These are phyloP conservation scores for Corvus hawaiiensis DNA, from an alignment of 2,113 vertebrate species.

Conservation along the genomic window DNA sequence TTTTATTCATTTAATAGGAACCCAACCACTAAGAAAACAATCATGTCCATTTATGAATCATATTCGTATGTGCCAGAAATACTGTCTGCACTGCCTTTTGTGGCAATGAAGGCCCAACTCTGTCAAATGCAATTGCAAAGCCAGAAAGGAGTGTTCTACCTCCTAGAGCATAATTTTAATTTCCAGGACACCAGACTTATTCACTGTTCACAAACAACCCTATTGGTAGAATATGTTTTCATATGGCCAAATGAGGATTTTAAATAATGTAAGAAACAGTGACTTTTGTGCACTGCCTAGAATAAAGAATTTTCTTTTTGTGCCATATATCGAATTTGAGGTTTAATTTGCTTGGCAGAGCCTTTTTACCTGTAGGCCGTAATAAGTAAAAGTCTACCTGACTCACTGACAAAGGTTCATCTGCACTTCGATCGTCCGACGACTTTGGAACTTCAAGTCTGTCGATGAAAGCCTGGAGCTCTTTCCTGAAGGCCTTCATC, in stretches of 20 bases:
- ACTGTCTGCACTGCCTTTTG: not conserved
- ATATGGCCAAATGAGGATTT: not conserved
- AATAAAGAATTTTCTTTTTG: not conserved
- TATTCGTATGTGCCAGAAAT: not conserved
- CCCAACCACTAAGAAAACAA: not conserved
- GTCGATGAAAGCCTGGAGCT: conserved; percentile 96
- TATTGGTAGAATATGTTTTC: not conserved
- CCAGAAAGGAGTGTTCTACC: not conserved
- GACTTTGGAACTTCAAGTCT: conserved; percentile 93
- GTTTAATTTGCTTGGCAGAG: conserved; percentile 25
- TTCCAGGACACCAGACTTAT: not conserved
- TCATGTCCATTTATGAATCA: not conserved
- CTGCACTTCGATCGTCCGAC: conserved; percentile 83
- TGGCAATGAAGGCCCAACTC: not conserved
- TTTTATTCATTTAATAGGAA: not conserved
- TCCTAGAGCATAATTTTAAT: not conserved
- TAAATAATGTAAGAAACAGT: not conserved
- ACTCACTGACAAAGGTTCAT: conserved; percentile 98
- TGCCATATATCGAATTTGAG: not conserved
- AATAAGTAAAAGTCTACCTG: conserved; percentile 80
- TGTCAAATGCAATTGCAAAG: not conserved
- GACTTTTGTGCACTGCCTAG: not conserved
- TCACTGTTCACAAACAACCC: not conserved
- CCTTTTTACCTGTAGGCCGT: conserved; percentile 65
- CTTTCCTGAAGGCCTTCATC: conserved; percentile 98